Evolutionary conservation across 2,888 invertebrate species (phyloP).

Genomic region (Galeopsomyia nigrocyanea): DNA sequence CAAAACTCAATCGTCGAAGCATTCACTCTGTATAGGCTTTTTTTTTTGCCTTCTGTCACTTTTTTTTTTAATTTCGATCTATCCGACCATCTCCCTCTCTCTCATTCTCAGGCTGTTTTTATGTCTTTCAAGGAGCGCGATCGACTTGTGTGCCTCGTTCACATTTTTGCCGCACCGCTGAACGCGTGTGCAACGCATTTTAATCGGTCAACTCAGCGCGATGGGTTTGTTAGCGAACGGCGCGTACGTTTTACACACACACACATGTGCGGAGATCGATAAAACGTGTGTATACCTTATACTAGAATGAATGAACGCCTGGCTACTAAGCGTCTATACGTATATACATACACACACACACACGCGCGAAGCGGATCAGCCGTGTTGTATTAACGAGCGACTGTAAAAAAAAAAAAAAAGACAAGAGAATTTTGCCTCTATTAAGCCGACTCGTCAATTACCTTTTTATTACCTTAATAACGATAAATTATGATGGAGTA

Average conservation of each 20-base stretch:
- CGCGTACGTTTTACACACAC: no score
- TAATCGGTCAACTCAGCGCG: conserved; percentile 29
- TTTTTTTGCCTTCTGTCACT: neutral
- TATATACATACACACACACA: neutral
- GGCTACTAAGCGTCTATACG: neutral
- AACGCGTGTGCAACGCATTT: conserved; percentile 21
- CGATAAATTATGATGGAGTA: conserved; percentile 35
- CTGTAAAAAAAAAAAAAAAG: conserved; percentile 16
- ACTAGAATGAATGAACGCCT: conserved; percentile 8
- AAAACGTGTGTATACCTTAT: neutral
- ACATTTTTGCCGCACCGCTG: conserved; percentile 31
- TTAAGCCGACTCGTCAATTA: conserved; percentile 36
- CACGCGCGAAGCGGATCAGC: neutral
- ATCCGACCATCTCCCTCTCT: conserved; percentile 2
- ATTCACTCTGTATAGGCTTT: neutral
- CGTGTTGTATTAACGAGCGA: conserved; percentile 24
- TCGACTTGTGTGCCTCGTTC: conserved; percentile 28
- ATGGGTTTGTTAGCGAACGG: neutral
- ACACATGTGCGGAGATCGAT: no score
- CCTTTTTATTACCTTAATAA: conserved; percentile 37
- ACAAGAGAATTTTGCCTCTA: conserved; percentile 26
- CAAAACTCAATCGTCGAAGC: no score
- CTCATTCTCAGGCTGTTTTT: conserved; percentile 5
- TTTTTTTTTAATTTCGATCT: conserved; percentile 18
- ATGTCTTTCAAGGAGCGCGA: conserved; percentile 27